Conservation (phyloP, 2,113 vertebrate species). For the Genyomyrus donnyi region DNA sequence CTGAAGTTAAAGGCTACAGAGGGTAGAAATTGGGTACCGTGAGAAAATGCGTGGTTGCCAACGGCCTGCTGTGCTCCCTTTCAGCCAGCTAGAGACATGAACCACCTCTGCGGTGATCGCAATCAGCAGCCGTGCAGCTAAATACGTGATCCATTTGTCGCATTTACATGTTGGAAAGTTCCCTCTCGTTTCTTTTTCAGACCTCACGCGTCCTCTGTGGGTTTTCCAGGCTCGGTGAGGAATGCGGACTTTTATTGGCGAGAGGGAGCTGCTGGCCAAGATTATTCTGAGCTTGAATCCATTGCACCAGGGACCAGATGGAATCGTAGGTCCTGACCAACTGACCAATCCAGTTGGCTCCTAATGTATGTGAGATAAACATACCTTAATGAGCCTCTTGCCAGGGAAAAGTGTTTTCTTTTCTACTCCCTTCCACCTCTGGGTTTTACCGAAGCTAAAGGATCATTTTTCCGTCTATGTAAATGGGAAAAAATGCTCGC, state of each 20-base stretch:
- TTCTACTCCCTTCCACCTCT: background rate
- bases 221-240: background rate
- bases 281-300: background rate
- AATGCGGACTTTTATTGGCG: background rate
- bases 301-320: background rate
- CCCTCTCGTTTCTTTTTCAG: background rate
- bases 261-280: slow-evolving; percentile 9
- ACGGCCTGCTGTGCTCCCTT: background rate
- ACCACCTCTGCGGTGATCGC: background rate
- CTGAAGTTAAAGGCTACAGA: background rate
- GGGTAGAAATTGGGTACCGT: background rate
- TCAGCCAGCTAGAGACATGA: background rate
- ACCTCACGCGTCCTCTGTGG: background rate
- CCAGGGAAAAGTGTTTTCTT: background rate
- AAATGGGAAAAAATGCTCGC: background rate
- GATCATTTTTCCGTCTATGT: background rate
- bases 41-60: background rate
- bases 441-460: background rate
- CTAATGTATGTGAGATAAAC: background rate
- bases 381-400: slow-evolving; percentile 5
- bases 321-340: background rate
- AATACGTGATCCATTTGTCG: background rate
- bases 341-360: background rate
- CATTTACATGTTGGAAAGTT: background rate
- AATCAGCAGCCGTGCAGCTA: background rate